These are phyloP conservation scores for Calyptomena viridis DNA, from an alignment of 2,113 vertebrate species.

Conservation along the genomic window DNA sequence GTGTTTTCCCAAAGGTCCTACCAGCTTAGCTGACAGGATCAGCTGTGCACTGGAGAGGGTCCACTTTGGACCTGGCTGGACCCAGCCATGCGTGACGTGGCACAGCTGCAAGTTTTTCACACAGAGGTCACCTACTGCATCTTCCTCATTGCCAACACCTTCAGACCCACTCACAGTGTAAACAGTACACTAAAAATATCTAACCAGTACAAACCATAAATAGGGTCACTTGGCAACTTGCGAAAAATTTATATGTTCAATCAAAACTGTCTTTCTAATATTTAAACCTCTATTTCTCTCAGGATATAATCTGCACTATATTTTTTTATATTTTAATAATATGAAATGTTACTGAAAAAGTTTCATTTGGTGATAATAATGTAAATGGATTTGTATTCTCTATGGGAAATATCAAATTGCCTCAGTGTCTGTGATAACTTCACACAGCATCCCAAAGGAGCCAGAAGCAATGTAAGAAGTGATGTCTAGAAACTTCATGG, in stretches of 20 bases:
- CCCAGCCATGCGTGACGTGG: no score
- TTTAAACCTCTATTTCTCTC: not conserved
- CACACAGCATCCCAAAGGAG: not conserved
- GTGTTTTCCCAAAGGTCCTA: not conserved
- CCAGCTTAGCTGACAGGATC: not conserved
- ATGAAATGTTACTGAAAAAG: not conserved
- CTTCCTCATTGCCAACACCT: not conserved
- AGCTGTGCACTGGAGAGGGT: not conserved
- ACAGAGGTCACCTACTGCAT: not conserved
- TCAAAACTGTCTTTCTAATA: not conserved
- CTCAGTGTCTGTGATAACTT: not conserved
- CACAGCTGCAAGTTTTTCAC: not conserved
- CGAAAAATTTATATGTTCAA: not conserved
- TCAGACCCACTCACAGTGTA: not conserved
- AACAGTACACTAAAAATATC: not conserved
- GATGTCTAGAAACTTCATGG: not conserved
- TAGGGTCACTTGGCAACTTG: not conserved
- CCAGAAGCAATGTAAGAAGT: not conserved
- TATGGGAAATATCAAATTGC: conserved; percentile 6
- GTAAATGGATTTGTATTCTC: conserved; percentile 3
- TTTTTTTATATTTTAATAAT: conserved; percentile 3
- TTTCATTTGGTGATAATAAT: not conserved
- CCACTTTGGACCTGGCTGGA: not conserved
- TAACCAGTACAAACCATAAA: not conserved
- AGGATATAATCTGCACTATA: not conserved